phyloP scores from a whole-genome alignment of 2,888 invertebrate genomes.

The Serripes groenlandicus region DNA sequence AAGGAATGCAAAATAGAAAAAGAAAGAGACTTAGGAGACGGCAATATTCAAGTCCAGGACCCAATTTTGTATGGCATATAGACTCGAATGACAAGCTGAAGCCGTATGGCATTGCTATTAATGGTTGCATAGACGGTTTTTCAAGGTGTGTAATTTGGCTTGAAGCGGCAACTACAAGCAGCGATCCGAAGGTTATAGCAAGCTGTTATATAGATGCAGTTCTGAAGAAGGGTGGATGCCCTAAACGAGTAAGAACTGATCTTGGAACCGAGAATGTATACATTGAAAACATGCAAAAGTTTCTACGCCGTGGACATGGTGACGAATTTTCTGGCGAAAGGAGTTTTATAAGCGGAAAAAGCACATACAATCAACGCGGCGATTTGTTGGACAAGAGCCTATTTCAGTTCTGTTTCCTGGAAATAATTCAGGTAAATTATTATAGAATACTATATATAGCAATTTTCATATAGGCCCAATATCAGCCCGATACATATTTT shows the following conservation, averaged over 20 bases:
- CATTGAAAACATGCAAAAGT: slow-evolving; percentile 21
- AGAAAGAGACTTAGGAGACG: slow-evolving; percentile 47
- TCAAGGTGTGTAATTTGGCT: slow-evolving; percentile 64
- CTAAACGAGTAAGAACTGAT: slow-evolving; percentile 42
- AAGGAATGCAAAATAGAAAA: slow-evolving; percentile 34
- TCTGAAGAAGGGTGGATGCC: slow-evolving; percentile 41
- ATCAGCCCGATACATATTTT: no score
- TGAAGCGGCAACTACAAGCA: slow-evolving; percentile 53
- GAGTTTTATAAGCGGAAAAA: slow-evolving; percentile 49
- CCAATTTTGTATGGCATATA: slow-evolving; percentile 63
- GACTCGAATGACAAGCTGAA: slow-evolving; percentile 61
- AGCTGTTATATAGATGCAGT: slow-evolving; percentile 46
- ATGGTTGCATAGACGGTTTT: slow-evolving; percentile 48
- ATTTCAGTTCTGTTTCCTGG: no score
- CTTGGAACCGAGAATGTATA: slow-evolving; percentile 60
- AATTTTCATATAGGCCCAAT: no score
- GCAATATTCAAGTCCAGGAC: slow-evolving; percentile 44
- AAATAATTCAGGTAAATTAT: no score
- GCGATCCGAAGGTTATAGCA: slow-evolving; percentile 50
- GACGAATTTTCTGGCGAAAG: slow-evolving; percentile 18
- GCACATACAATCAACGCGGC: slow-evolving; percentile 59
- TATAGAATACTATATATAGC: no score
- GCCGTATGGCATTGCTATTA: slow-evolving; percentile 56
- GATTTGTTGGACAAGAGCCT: no score
- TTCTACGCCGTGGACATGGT: slow-evolving; percentile 22